Percentiles rank a stretch among this genome's conserved stretches.
Evolutionary conservation across 2,797 vertebrate species (phyloP).

Genomic region (Pangasius macronema): DNA sequence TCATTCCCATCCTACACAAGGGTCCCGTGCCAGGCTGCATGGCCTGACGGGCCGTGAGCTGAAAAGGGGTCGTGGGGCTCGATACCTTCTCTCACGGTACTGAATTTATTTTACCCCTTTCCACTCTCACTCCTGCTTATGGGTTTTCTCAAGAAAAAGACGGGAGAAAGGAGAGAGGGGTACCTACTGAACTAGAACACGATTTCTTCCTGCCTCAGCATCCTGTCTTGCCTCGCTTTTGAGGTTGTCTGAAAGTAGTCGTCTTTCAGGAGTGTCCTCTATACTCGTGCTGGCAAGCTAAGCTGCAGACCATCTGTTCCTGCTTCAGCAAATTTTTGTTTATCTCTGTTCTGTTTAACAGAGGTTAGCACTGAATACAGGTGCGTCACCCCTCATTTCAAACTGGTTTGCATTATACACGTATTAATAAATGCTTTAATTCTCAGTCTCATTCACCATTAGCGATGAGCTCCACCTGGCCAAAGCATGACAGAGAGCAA

Average conservation of each 20-base stretch:
- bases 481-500: constrained; percentile 62
- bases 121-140: constrained; percentile 32
- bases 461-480: constrained; percentile 60
- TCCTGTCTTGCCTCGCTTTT: background rate
- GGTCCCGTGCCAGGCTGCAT: constrained; percentile 46
- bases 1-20: constrained; percentile 60
- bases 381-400: constrained; percentile 20
- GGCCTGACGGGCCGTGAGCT: constrained; percentile 48
- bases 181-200: constrained; percentile 7
- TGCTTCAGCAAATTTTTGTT: constrained; percentile 30
- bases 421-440: constrained; percentile 47
- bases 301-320: constrained; percentile 25
- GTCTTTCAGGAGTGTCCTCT: background rate
- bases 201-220: background rate
- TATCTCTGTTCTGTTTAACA: constrained; percentile 20
- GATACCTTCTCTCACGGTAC: constrained; percentile 50
- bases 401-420: constrained; percentile 32
- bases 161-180: background rate
- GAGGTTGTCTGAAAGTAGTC: background rate
- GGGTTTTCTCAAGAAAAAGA: constrained; percentile 21
- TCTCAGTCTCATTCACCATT: constrained; percentile 41
- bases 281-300: background rate
- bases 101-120: constrained; percentile 47
- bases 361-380: constrained; percentile 31
- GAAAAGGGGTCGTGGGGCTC: constrained; percentile 43